phyloP scores from a whole-genome alignment of 2,113 vertebrate species.

The Toxostoma redivivum region DNA sequence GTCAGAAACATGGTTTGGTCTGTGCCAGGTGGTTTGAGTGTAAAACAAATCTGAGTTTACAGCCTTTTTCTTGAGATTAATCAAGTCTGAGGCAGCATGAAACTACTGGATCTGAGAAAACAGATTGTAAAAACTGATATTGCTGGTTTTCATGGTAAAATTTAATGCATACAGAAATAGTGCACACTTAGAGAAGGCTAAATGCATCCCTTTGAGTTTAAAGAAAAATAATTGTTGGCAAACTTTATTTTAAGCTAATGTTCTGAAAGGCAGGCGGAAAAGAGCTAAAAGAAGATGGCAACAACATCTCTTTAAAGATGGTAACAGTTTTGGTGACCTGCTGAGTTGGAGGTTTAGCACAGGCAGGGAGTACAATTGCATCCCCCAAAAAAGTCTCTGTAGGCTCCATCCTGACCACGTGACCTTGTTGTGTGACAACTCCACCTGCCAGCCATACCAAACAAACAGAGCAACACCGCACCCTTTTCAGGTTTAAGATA shows the following conservation, averaged over 20 bases:
- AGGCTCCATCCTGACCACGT: slow-evolving; percentile 24
- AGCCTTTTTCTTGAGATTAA: background rate
- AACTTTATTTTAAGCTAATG: background rate
- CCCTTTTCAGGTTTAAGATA: slow-evolving; percentile 58
- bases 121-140: background rate
- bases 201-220: background rate
- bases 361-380: background rate
- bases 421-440: slow-evolving; percentile 40
- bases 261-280: background rate
- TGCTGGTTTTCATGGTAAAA: background rate
- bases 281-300: background rate
- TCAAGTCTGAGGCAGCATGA: background rate
- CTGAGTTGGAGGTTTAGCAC: background rate
- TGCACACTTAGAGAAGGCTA: background rate
- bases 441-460: slow-evolving; percentile 44
- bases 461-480: slow-evolving; percentile 22
- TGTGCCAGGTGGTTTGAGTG: background rate
- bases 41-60: background rate
- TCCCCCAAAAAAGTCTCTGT: background rate
- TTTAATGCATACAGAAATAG: background rate
- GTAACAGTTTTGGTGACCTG: background rate
- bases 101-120: background rate
- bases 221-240: background rate
- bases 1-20: background rate
- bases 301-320: background rate